phyloP scores from a whole-genome alignment of 1,140 invertebrate species.

The Calosoma granatense region DNA sequence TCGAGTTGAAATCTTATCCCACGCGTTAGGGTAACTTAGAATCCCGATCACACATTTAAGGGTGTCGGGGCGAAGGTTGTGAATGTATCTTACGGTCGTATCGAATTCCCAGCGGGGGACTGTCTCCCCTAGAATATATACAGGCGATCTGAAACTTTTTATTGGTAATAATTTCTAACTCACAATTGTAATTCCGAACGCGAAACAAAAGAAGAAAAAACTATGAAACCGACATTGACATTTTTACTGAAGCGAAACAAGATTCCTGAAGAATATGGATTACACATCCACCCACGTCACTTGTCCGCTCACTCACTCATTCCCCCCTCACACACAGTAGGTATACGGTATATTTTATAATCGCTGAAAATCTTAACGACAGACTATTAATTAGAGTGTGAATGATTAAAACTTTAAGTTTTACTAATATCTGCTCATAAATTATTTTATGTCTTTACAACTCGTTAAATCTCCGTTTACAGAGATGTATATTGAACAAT shows the following conservation, averaged over 20 bases:
- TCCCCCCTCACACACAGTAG: no score
- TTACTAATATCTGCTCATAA: no score
- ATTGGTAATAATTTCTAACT: conserved; percentile 12
- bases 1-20: background rate
- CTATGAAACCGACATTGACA: background rate
- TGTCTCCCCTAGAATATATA: background rate
- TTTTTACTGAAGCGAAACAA: background rate
- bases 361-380: no score
- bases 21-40: background rate
- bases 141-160: conserved; percentile 11
- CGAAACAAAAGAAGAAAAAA: conserved; percentile 6
- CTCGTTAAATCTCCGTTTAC: no score
- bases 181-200: conserved; percentile 9
- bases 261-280: background rate
- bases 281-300: no score
- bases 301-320: no score
- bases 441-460: no score
- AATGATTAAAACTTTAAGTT: no score
- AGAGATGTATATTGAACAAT: background rate
- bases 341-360: no score
- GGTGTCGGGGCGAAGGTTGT: background rate
- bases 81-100: background rate
- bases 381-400: no score
- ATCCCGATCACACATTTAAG: background rate
- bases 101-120: background rate